A percentile compares a stretch with the other conserved stretches of the same genome.
phyloP scores from a whole-genome alignment of 1,140 invertebrate genomes.

The Sitophilus oryzae region DNA sequence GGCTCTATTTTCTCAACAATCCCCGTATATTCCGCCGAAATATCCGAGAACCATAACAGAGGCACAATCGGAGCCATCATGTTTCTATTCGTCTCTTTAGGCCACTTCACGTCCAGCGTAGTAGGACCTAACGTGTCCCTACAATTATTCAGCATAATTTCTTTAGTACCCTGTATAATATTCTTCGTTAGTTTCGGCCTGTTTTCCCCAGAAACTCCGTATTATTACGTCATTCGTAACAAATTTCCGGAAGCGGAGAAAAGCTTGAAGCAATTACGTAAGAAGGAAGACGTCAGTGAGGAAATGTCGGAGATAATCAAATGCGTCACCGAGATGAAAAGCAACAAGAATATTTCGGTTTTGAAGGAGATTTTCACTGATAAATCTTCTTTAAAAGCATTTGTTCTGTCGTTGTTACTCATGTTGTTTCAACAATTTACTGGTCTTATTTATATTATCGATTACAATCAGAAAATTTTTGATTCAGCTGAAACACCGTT shows the following conservation, averaged over 20 bases:
- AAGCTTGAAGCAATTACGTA: slow-evolving; percentile 57
- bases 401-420: slow-evolving; percentile 61
- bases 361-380: slow-evolving; percentile 12
- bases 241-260: slow-evolving; percentile 54
- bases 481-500: slow-evolving; percentile 52
- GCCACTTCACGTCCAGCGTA: slow-evolving; percentile 44
- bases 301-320: slow-evolving; percentile 18
- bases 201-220: slow-evolving; percentile 69
- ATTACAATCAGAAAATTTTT: slow-evolving; percentile 71
- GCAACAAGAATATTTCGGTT: slow-evolving; percentile 32
- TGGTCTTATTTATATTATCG: slow-evolving; percentile 77
- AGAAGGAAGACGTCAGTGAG: slow-evolving; percentile 37
- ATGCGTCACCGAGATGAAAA: slow-evolving; percentile 26
- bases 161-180: slow-evolving; percentile 46
- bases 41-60: slow-evolving; percentile 40
- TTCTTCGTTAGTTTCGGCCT: slow-evolving; percentile 50
- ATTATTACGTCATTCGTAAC: slow-evolving; percentile 56
- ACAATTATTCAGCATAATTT: slow-evolving; percentile 48
- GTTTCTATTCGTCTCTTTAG: slow-evolving; percentile 28
- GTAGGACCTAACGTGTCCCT: slow-evolving; percentile 56
- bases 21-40: slow-evolving; percentile 49
- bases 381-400: slow-evolving; percentile 52
- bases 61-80: slow-evolving; percentile 29
- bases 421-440: slow-evolving; percentile 69
- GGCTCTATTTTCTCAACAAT: slow-evolving; percentile 47